phyloP scores from a whole-genome alignment of 2,797 vertebrate species.

The Borostomias antarcticus region DNA sequence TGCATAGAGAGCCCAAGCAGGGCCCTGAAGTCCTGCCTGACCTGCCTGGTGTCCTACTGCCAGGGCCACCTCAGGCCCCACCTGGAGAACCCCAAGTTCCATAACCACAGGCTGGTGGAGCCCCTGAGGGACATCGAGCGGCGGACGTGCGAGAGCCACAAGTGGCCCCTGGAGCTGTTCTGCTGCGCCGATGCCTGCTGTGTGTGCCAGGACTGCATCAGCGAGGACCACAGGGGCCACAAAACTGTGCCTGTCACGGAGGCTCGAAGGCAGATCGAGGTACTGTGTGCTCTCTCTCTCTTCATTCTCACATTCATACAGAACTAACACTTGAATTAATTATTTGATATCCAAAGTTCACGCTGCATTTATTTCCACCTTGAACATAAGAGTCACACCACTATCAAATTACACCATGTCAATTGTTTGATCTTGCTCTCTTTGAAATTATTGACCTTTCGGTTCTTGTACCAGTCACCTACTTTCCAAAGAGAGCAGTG shows the following conservation, averaged over 20 bases:
- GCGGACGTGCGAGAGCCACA: conserved; percentile 79
- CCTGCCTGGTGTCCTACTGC: conserved; percentile 82
- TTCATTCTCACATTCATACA: background rate
- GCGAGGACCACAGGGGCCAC: conserved; percentile 77
- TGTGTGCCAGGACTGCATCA: conserved; percentile 79
- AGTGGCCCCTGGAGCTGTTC: conserved; percentile 78
- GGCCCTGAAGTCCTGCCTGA: conserved; percentile 80
- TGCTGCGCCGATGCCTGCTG: conserved; percentile 76
- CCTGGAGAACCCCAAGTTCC: conserved; percentile 80
- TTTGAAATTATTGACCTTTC: background rate
- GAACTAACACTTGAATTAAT: background rate
- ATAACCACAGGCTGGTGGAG: conserved; percentile 73
- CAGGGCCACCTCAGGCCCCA: conserved; percentile 77
- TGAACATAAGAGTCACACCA: background rate
- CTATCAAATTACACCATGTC: background rate
- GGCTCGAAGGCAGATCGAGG: conserved; percentile 71
- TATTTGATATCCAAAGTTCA: background rate
- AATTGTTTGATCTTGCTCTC: background rate
- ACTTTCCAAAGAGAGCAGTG: background rate
- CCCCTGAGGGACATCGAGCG: conserved; percentile 79
- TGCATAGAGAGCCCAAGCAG: conserved; percentile 74
- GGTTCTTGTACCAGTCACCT: background rate
- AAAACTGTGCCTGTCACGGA: conserved; percentile 55
- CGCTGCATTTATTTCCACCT: background rate
- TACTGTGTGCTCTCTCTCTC: conserved; percentile 11